Base-by-base conservation (phyloP, 2,113 vertebrate species). In the Progne subis region DNA sequence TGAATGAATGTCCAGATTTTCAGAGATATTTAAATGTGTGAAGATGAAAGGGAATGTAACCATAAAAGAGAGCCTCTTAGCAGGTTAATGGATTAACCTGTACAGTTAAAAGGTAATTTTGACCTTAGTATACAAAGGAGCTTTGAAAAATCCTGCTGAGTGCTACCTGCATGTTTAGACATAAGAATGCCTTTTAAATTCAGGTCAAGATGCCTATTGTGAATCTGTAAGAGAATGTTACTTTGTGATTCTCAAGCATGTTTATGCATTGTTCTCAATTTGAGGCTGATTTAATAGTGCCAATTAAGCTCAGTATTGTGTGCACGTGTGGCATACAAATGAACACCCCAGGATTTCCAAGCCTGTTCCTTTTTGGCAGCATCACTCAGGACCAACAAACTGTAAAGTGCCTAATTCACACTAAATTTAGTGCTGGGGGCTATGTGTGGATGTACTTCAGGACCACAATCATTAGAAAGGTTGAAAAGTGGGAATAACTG, bases 161-260 rank as follows among this genome's bases (percentile, higher is more conserved):
- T 79, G 67, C 26, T 76, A 71, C 69, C 71, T 87, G 74, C 25
- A 3, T 56, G 61, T 79, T 92, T 75, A 64, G 69, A 68, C 14
- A 19, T 24, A 60, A 78, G 89, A 92, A 57, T 39, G 46, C 8
- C 70, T 82, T 92, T 84, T 60, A 86, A 88, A 91, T 95, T 86
- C 53, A 59, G 72, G 83, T 92, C 86, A 86, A 88, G 76, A 78
- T 72, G 34, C 37, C 14, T 49, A 46, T 79, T 49, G 43, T 46
- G 57, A 64, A 43, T 82, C 41, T 61, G 57, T 52, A 49, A 67
- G 65, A 71, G 43, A 67, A 52, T 32, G 34, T 63, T 84, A n/a
- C 49, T 84, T 75, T 34, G 59, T 64, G 60, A 61, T 92, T 87
- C 61, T 91, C 11, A 23, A 76, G 65, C 25, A 37, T 81, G 41